Conservation (phyloP, 2,797 vertebrate species). For the Ceryle rudis region DNA sequence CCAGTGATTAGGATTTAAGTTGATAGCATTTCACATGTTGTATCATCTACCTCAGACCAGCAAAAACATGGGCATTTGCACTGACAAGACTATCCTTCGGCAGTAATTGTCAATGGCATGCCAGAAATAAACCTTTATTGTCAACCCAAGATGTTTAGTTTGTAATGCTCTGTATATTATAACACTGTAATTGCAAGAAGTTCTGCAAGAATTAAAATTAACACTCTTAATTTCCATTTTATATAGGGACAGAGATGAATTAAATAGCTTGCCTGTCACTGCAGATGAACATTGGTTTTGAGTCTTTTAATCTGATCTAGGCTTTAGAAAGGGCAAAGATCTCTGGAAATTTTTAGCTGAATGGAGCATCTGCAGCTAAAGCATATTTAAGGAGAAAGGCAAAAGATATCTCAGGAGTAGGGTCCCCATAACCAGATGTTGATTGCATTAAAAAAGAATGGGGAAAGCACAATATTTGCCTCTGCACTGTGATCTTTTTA, state of each 20-base stretch:
- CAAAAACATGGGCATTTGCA: background rate
- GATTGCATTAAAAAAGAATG: background rate
- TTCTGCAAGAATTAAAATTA: background rate
- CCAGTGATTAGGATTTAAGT: background rate
- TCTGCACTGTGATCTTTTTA: background rate
- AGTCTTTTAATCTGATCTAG: background rate
- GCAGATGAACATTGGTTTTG: background rate
- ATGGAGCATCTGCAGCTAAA: background rate
- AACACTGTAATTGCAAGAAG: background rate
- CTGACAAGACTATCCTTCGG: background rate
- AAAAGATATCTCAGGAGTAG: background rate
- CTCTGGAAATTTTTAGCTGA: background rate
- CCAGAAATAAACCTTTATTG: background rate
- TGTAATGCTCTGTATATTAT: background rate
- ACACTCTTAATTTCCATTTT: background rate
- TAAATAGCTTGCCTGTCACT: background rate
- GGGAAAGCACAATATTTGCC: background rate
- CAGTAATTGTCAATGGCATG: background rate
- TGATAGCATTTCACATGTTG: rapidly evolving
- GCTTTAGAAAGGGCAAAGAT: background rate
- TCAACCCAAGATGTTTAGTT: background rate
- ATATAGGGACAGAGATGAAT: background rate
- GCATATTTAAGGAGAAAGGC: background rate
- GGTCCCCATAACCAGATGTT: background rate
- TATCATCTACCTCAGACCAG: background rate